Evolutionary conservation across 2,888 invertebrate genomes (phyloP).

Genomic region (Mycalesis mineus): DNA sequence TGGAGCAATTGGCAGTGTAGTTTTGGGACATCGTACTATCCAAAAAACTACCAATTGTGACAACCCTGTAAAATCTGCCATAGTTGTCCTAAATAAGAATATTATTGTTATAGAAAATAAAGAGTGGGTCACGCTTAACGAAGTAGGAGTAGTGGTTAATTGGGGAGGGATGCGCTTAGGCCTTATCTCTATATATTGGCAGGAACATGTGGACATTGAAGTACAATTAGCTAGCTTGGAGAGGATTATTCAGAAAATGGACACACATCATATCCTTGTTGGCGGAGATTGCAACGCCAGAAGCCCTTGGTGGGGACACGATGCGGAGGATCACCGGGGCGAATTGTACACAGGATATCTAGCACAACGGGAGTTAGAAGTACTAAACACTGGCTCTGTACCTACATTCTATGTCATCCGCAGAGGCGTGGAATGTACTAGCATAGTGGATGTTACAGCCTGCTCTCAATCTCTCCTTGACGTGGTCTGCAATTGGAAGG

Average conservation of each 20-base stretch:
- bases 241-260: neutral
- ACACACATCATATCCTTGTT: neutral
- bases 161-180: neutral
- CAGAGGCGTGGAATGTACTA: neutral
- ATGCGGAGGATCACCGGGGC: slow-evolving; percentile 2
- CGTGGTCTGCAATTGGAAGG: too few species aligned
- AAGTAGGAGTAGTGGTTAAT: neutral
- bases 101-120: neutral
- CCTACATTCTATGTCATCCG: slow-evolving; percentile 1
- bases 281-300: slow-evolving; percentile 10
- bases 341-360: neutral
- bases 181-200: neutral
- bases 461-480: too few species aligned
- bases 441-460: neutral
- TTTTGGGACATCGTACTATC: neutral
- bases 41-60: neutral
- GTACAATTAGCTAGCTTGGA: neutral
- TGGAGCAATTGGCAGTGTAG: neutral
- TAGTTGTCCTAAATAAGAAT: neutral
- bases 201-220: neutral
- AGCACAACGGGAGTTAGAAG: neutral
- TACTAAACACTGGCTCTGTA: neutral
- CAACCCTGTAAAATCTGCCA: neutral
- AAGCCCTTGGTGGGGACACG: slow-evolving; percentile 17
- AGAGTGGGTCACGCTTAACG: neutral